Evolutionary conservation across 1,140 invertebrate species (phyloP), one percentile per base, ranked within the genome.

Genomic region (Nymphalis io): DNA sequence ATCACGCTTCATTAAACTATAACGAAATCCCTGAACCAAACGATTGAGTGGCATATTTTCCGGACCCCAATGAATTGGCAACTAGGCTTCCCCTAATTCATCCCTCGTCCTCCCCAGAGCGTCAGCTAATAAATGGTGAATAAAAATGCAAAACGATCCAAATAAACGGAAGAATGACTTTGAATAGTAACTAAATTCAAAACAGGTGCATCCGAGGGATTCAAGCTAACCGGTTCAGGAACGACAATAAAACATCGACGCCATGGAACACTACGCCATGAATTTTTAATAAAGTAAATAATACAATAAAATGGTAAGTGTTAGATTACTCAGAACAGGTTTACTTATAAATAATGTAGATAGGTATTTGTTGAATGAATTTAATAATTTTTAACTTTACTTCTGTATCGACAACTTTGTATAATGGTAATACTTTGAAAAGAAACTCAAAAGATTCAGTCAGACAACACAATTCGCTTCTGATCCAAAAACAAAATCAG

Each of bases 1-100:
- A 89, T 86, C 82, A 84, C 81, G 85, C 73, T 89, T 87, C 84
- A 85, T 89, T 89, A 84, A 83, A 80, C 76, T 77, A 79, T 79
- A 72, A 80, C 82, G 76, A 76, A 85, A 83, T 84, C 73, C 65
- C 75, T 70, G 64, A 71, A 69, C 59, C 69, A 73, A 71, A 74
- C 81, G 78, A 81, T 82, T 80, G 73, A 74, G 59, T 73, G 77
- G 78, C 81, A 82, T 81, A 84, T 81, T 84, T 85, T 77, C 68
- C 46, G 72, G 63, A 76, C 76, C 81, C 82, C 73, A 44, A 72
- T 71, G 70, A 72, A 76, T 78, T 73, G 73, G 72, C 69, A 75
- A 74, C 76, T 76, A 78, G 64, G 72, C 68, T 61, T 72, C 75
- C 78, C 82, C 81, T 81, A 75, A 82, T 78, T 73, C 75, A 60